A percentile compares a stretch with the other conserved stretches of the same genome.
Conservation (phyloP, 2,113 vertebrate genomes). For the Festucalex cinctus region DNA sequence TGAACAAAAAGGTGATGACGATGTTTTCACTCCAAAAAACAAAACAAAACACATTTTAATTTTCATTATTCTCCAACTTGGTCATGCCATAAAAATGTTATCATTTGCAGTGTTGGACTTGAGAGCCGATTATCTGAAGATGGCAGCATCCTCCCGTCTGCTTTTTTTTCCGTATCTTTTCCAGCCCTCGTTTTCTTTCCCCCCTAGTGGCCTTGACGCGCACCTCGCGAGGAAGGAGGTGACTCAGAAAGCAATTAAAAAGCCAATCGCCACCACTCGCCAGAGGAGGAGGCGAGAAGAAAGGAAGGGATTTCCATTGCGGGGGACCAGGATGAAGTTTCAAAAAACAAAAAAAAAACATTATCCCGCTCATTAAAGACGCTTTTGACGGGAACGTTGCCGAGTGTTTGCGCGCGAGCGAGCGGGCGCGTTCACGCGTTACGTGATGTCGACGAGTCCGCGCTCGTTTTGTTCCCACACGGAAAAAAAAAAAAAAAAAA, state of each 20-base stretch:
- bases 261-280: constrained; percentile 50
- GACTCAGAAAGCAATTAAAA: constrained; percentile 69
- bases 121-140: neutral
- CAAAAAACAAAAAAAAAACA: too few relatives aligned
- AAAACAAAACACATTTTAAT: too few relatives aligned
- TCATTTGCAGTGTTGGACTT: neutral
- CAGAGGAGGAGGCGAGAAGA: constrained; percentile 44
- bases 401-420: constrained; percentile 17
- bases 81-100: neutral
- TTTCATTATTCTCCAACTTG: too few relatives aligned
- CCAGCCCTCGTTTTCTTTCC: constrained; percentile 8
- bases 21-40: too few relatives aligned
- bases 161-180: constrained; percentile 8
- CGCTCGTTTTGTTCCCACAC: neutral
- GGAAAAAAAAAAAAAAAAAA: too few relatives aligned
- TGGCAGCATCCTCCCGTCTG: neutral
- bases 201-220: constrained; percentile 17
- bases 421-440: neutral
- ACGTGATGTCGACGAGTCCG: neutral
- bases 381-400: constrained; percentile 38
- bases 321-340: constrained; percentile 41
- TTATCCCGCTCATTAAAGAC: constrained; percentile 51
- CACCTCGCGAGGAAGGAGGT: constrained; percentile 40
- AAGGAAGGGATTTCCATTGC: constrained; percentile 39
- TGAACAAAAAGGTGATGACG: too few relatives aligned